phyloP scores from a whole-genome alignment of 2,113 vertebrate genomes.

The Nipponia nippon region DNA sequence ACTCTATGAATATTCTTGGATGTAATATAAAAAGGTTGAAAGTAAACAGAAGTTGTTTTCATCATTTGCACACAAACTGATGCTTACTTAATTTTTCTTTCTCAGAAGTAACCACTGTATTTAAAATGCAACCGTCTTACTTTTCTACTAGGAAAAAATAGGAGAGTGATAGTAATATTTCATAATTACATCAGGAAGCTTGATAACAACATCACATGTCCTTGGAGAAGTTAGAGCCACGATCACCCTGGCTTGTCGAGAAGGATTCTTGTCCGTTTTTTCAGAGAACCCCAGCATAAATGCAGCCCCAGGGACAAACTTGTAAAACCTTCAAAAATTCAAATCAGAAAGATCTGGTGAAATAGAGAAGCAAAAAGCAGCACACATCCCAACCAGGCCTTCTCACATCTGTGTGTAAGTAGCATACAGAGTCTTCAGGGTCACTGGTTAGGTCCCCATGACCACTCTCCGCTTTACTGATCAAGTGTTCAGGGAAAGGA shows the following conservation, averaged over 20 bases:
- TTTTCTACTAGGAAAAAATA: neutral
- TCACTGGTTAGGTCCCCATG: neutral
- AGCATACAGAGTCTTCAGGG: neutral
- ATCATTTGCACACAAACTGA: neutral
- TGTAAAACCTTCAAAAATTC: conserved; percentile 63
- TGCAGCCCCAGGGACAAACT: conserved; percentile 45
- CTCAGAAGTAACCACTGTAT: neutral
- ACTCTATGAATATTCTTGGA: neutral
- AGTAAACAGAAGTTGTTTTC: neutral
- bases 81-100: neutral
- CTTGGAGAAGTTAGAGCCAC: conserved; percentile 66
- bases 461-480: neutral
- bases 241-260: conserved; percentile 62
- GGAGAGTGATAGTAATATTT: neutral
- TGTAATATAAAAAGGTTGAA: neutral
- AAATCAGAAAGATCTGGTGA: conserved; percentile 7
- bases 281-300: conserved; percentile 54
- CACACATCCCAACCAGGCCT: neutral
- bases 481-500: neutral
- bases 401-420: neutral
- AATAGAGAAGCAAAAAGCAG: neutral
- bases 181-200: conserved; percentile 69
- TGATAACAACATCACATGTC: conserved; percentile 67
- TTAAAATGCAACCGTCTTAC: neutral
- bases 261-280: conserved; percentile 55